Percentiles rank a stretch among this genome's conserved stretches.
Conservation (phyloP, 1,140 invertebrate genomes). For the Alviniconcha marisindica region DNA sequence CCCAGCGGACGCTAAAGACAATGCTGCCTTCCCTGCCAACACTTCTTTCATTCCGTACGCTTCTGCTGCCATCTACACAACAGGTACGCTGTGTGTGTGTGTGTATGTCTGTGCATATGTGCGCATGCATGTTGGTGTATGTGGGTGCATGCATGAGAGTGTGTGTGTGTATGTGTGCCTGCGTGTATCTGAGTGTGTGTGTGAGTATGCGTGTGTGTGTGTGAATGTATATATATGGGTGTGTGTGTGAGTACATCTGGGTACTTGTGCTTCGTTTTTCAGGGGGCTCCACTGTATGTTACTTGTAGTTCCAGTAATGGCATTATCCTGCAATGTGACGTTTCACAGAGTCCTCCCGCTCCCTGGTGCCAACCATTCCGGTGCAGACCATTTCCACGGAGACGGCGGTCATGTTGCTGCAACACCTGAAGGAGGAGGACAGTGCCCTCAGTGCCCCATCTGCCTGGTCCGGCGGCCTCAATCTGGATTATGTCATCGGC, state of each 20-base stretch:
- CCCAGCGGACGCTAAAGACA: constrained; percentile 24
- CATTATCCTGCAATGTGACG: too few species aligned
- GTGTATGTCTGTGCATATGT: background rate
- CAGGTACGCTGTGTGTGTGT: constrained; percentile 3
- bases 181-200: background rate
- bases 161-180: background rate
- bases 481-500: background rate
- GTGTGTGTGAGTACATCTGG: background rate
- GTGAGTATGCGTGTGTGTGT: background rate
- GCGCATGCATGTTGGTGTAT: background rate
- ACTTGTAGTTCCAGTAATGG: too few species aligned
- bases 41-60: constrained; percentile 44
- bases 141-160: background rate
- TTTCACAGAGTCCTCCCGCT: background rate
- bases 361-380: constrained; percentile 37
- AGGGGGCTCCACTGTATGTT: too few species aligned
- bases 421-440: background rate
- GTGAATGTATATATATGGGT: background rate
- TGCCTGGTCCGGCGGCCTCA: background rate
- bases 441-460: background rate
- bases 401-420: constrained; percentile 36
- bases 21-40: constrained; percentile 14
- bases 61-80: constrained; percentile 36
- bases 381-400: constrained; percentile 48
- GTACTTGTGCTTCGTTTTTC: background rate